Base-by-base conservation (phyloP, 2,888 invertebrate species). In the Sinodicranocentrus sp. region DNA sequence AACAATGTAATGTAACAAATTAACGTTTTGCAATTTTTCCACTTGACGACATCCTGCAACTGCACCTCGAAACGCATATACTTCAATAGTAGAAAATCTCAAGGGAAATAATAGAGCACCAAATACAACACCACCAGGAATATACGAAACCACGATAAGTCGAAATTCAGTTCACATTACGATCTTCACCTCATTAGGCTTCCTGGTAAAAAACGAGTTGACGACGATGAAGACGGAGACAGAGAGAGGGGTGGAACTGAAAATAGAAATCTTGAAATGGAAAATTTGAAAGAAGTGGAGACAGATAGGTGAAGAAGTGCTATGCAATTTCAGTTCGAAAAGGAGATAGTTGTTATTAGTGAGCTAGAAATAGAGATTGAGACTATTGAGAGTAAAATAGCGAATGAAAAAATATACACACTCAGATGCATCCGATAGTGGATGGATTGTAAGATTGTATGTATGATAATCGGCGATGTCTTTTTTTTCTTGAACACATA, bases 331-430 rank as follows among this genome's bases (percentile, higher is more conserved):
- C 25, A 15, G 13, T 57, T 57, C 25, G n/a, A 61, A 17, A 61
- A 33, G 19, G 61, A 61, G 61, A 61, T 61, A 28, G 28, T 48
- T 48, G 48, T 63, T 67, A 67, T 48, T 59, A 21, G 21, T 26
- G 61, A 71, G 70, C 59, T 78, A 67, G 79, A 72, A 72, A 67
- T 57, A 72, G 63, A 80, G 79, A 80, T 71, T 52, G 72, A 72
- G 65, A n/a, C n/a, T n/a, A n/a, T n/a, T n/a, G n/a, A n/a, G n/a
- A n/a, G n/a, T n/a, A n/a, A 80, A 71, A 57, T 72, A 72, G 65
- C 54, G 57, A 39, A 48, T 23, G 23, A 77, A 61, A 61, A 78
- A 77, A 68, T 52, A 59, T 68, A 61, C 68, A 61, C 39, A 76
- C 67, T 17, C 28, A 26, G 21, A 57, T 39, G 15, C 65, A 28